Conservation (phyloP, 2,888 invertebrate species). For the Zeuzera pyrina region DNA sequence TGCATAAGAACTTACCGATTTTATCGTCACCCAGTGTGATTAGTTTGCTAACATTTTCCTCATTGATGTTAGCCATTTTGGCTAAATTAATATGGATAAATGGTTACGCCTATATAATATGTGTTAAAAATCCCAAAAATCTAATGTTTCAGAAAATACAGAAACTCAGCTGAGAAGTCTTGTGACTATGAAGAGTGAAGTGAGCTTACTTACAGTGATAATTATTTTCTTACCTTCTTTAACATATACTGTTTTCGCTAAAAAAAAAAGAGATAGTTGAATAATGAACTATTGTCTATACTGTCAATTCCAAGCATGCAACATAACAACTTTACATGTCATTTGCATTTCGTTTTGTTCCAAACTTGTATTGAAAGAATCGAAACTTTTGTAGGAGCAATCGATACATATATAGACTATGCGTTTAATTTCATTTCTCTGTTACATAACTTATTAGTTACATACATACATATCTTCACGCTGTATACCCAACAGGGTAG, state of each 20-base stretch:
- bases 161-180: slow-evolving; percentile 70
- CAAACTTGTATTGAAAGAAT: no score
- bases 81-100: slow-evolving; percentile 28
- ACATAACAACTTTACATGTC: slow-evolving; percentile 7
- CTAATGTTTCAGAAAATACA: slow-evolving; percentile 32
- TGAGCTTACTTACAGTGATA: slow-evolving; percentile 26
- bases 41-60: slow-evolving; percentile 76
- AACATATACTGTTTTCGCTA: slow-evolving; percentile 38
- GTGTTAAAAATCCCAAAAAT: slow-evolving; percentile 27
- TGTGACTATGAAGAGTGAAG: slow-evolving; percentile 61
- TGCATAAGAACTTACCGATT: slow-evolving; percentile 77
- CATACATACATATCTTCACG: no score
- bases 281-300: slow-evolving; percentile 33
- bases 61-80: slow-evolving; percentile 71
- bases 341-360: no score
- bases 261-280: slow-evolving; percentile 45
- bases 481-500: no score
- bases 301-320: slow-evolving; percentile 22
- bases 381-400: no score
- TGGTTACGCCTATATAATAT: slow-evolving; percentile 26
- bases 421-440: no score
- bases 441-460: no score
- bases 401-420: no score
- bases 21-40: slow-evolving; percentile 90
- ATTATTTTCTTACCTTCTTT: slow-evolving; percentile 59